Base-by-base conservation (phyloP, 2,113 vertebrate genomes). In the Butorides virescens region DNA sequence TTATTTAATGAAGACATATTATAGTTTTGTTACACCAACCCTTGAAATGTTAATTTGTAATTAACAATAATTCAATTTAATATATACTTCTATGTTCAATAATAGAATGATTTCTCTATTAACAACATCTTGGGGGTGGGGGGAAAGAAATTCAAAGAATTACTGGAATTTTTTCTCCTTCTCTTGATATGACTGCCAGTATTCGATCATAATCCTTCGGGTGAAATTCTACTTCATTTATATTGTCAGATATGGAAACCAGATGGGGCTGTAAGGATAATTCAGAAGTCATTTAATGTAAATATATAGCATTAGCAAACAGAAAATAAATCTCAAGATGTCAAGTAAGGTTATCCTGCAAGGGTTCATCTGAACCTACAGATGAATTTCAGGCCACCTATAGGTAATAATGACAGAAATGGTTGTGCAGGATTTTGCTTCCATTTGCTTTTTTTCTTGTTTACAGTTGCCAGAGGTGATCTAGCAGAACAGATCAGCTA, bases 121-220 rank as follows among this genome's bases (percentile, higher is more conserved):
- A 78, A 47, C 9, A 83, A 88, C 20, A 39, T 73, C 42, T 86
- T 52, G 7, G 13, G 50, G 25, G 15, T 47, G 25, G 23, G 46
- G 25, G 50, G 26, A 15, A 27, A 27, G 74, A 46, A 47, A 67
- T 34, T 63, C 23, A 92, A 22, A 90, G 29, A 87, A 52, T 98
- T 98, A 99, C 99, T 61, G 61, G 12, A 77, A 99, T 98, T 97
- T 98, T 98, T 96, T 99, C 99, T 97, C 98, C 98, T 98, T 99
- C 99, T 97, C 99, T 98, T 91, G 99, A 99, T 94, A 98, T 70
- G 50, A 99, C 98, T 39, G 97, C 95, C 95, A 98, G 30, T 21
- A 99, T 99, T 44, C 96, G 98, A 97, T 99, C 98, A 13, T 99
- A 99, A 47, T 98, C 98, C 96, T 98, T 98, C 20, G 88, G 4